Evolutionary conservation across 2,888 invertebrate species (phyloP), one percentile per base, ranked within the genome.

Genomic region (Mythimna albipuncta): DNA sequence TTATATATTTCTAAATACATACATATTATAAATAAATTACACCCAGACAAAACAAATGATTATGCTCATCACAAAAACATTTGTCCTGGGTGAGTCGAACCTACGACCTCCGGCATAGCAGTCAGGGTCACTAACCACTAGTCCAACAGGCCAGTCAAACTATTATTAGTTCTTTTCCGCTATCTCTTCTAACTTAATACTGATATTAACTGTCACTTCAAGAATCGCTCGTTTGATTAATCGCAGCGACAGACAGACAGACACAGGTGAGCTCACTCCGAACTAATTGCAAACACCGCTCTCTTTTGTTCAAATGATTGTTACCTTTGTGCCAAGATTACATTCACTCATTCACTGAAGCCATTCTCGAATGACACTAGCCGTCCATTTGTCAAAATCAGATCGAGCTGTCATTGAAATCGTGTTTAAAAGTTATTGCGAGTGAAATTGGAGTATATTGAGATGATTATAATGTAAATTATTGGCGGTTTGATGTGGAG

Each of bases 241-340:
- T 87, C 67, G 73, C 79, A 57, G 64, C 67, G 82, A 80, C 82
- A 69, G 73, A 72, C 79, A 81, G 79, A 74, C 71, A 73, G 77
- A 75, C 79, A 80, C 85, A 85, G 86, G 86, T 85, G 85, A 85
- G 72, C 86, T 84, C 86, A 85, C 83, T 85, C 84, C 75, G 72
- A 75, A 84, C 87, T 85, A 85, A 85, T 85, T 85, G 85, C 85
- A 71, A 83, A 77, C 79, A 84, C 69, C 70, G 75, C 67, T 81
- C 81, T 85, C 89, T 86, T 87, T 90, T 83, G 85, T 80, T 82
- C 84, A 85, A 80, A 84, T 88, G 89, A 91, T 90, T 90, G 88
- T 84, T 85, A 83, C 82, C 87, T 86, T 89, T 89, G 88, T 89
- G 80, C 72, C 50, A 55, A 84, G 82, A 82, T 73, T 76, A 78